Evolutionary conservation across 2,797 vertebrate species (phyloP), one percentile per base, ranked within the genome.

Genomic region (Acrossocheilus fasciatus): DNA sequence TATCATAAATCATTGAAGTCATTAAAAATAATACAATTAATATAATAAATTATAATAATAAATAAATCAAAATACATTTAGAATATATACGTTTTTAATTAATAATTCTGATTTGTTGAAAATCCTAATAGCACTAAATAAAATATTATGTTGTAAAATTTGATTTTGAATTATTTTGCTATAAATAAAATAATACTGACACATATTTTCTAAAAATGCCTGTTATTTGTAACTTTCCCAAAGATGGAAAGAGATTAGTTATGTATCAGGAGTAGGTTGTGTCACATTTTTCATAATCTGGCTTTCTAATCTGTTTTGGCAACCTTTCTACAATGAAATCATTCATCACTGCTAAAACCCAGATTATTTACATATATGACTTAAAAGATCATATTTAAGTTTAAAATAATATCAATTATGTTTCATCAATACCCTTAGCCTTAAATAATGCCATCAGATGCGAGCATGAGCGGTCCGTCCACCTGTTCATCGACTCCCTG

Each of bases 401-500:
- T 59, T n/a, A 34, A 45, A 80, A 59, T 66, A 4, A 26, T 30
- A 59, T n/a, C 3, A n/a, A 41, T 20, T 20, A 52, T 52, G 30
- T 50, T 68, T 69, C 39, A 14, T 50, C 34, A 41, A 41, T 78
- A 39, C 84, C 87, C 82, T 14, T 93, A 99, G 98, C 97, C 26
- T 92, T 98, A 87, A 96, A 96, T 2, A 96, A 99, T 26, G 96
- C 97, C 1, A 94, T 98, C 39, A 99, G 97, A 87, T 99, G 98
- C 41, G 98, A 98, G 84, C 98, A 99, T 0, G 98, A 99, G 90
- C 95, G 98, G 34, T 98, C 98, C 7, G 93, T 99, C 91, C 97
- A 98, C 88, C 96, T 99, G 82, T 99, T 99, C 92, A 99, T 99
- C 4, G 98, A 99, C 93, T 99, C 98, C 0, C 95, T 99, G 68